Percentiles rank a stretch among this genome's conserved stretches.
phyloP scores from a whole-genome alignment of 2,113 vertebrate genomes.

The Circaetus cinerascens region DNA sequence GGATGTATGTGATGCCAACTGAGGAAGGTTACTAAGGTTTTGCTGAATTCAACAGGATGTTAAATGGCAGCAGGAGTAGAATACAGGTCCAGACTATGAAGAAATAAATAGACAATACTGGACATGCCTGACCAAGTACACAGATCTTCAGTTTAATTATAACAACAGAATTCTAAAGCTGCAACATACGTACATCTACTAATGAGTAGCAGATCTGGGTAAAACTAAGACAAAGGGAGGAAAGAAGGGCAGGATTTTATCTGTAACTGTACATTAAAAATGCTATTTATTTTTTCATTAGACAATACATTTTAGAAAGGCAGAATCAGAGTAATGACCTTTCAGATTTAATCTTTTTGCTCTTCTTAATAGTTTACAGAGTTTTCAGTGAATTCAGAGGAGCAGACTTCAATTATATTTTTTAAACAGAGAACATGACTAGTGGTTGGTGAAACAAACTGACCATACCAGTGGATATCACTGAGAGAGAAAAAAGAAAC shows the following conservation, averaged over 20 bases:
- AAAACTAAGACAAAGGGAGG: neutral
- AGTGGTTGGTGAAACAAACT: neutral
- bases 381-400: slow-evolving; percentile 28
- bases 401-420: neutral
- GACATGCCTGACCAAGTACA: neutral
- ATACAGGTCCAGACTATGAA: neutral
- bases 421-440: neutral
- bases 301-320: neutral
- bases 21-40: neutral
- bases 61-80: neutral
- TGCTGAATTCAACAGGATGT: neutral
- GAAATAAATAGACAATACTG: neutral
- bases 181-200: neutral
- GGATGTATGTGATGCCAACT: neutral
- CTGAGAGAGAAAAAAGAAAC: neutral
- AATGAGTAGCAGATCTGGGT: neutral
- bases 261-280: neutral
- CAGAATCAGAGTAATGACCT: neutral
- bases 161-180: neutral
- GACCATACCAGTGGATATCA: neutral
- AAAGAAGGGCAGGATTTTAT: neutral
- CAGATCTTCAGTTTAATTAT: neutral
- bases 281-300: slow-evolving; percentile 6
- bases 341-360: slow-evolving; percentile 21
- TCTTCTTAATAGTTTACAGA: neutral